Percentiles rank a stretch among this genome's conserved stretches.
Evolutionary conservation across 2,113 vertebrate genomes (phyloP).

Genomic region (Macquaria ambigua): DNA sequence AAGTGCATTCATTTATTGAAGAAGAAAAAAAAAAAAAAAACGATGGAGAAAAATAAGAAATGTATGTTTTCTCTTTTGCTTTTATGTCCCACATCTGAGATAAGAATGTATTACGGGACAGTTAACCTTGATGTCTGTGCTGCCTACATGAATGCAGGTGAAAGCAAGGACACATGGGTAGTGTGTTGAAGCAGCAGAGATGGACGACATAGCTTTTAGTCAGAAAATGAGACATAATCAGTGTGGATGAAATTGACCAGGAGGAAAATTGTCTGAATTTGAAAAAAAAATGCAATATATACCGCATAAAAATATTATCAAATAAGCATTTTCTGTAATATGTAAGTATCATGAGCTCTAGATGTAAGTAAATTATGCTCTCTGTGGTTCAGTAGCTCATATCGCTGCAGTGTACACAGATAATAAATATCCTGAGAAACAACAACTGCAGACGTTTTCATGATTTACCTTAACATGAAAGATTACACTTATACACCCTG

Average conservation of each 20-base stretch:
- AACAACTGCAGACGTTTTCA: neutral
- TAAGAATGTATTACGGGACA: neutral
- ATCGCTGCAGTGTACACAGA: neutral
- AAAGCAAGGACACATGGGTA: neutral
- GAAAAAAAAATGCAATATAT: neutral
- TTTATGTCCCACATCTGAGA: neutral
- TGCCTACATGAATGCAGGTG: slow-evolving; percentile 2
- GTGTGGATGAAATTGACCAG: neutral
- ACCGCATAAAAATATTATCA: neutral
- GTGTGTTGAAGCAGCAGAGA: neutral
- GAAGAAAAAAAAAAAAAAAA: neutral
- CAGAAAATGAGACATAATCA: neutral
- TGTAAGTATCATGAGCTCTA: neutral
- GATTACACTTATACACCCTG: neutral
- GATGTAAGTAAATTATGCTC: neutral
- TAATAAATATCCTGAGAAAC: slow-evolving; percentile 27
- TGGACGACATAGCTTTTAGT: neutral
- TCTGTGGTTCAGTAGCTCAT: slow-evolving; percentile 13
- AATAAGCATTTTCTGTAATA: neutral
- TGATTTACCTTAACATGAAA: neutral
- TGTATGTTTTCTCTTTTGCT: neutral
- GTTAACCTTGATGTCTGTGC: neutral
- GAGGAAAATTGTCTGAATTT: neutral
- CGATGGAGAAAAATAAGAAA: neutral
- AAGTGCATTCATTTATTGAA: slow-evolving; percentile 58